A percentile compares a stretch with the other conserved stretches of the same genome.
phyloP scores from a whole-genome alignment of 2,888 invertebrate species.

The Melieria picta region DNA sequence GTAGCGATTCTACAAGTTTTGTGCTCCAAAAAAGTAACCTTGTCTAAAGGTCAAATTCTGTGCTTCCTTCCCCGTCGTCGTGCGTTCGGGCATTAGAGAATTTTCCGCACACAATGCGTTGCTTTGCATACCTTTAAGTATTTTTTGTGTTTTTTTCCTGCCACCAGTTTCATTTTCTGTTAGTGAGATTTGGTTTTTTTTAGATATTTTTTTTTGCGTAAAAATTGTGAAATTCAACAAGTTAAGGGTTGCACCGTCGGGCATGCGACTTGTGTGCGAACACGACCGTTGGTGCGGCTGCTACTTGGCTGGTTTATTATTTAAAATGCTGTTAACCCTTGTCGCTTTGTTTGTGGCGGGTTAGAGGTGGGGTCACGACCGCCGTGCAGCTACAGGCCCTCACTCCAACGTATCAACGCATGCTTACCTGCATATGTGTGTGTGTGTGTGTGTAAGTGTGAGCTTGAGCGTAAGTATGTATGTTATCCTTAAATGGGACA shows the following conservation, averaged over 20 bases:
- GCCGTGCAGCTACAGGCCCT: slow-evolving; percentile 3
- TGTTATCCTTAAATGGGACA: slow-evolving; percentile 55
- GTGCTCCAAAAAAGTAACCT: slow-evolving; percentile 26
- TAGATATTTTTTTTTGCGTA: neutral
- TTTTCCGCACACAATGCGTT: slow-evolving; percentile 17
- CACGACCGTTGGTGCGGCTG: slow-evolving; percentile 13
- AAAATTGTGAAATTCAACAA: slow-evolving; percentile 53
- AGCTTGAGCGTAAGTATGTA: slow-evolving; percentile 26
- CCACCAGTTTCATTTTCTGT: no score
- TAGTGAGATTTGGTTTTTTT: no score
- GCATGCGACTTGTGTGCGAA: neutral
- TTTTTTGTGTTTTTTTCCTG: slow-evolving; percentile 4
- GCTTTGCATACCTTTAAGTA: slow-evolving; percentile 23
- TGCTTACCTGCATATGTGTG: slow-evolving; percentile 15
- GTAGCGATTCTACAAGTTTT: neutral
- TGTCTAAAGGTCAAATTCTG: slow-evolving; percentile 45
- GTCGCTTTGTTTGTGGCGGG: slow-evolving; percentile 49
- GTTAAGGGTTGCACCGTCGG: slow-evolving; percentile 57
- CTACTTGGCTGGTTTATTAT: slow-evolving; percentile 46
- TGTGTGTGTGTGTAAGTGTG: slow-evolving; percentile 24
- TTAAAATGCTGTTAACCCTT: slow-evolving; percentile 60
- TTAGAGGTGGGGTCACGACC: slow-evolving; percentile 58
- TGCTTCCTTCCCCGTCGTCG: neutral
- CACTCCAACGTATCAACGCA: neutral
- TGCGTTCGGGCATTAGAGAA: no score